phyloP scores from a whole-genome alignment of 30 jellyfish, hydroid and myxozoan genomes.

The Hydra vulgaris region DNA sequence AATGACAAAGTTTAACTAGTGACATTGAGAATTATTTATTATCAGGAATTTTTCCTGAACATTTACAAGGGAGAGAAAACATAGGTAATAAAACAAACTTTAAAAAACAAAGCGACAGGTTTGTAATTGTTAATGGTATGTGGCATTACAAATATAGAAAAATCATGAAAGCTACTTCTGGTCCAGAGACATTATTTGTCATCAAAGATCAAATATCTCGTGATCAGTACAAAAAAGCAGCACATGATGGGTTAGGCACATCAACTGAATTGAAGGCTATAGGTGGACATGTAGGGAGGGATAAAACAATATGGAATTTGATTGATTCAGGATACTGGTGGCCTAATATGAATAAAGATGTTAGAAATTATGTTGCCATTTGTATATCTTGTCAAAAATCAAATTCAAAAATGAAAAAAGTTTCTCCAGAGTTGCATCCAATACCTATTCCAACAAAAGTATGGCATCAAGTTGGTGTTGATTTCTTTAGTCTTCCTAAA shows the following conservation, averaged over 20 bases:
- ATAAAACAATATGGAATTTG: neutral
- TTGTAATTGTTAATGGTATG: too few relatives aligned
- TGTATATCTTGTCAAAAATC: neutral
- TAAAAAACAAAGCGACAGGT: too few relatives aligned
- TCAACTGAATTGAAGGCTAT: neutral
- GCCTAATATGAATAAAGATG: neutral
- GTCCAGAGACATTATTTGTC: neutral
- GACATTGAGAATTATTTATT: too few relatives aligned
- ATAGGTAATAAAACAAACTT: too few relatives aligned
- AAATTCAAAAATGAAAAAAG: neutral
- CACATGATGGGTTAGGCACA: neutral
- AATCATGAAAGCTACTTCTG: too few relatives aligned
- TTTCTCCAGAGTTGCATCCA: neutral
- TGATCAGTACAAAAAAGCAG: neutral
- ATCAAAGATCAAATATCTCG: neutral
- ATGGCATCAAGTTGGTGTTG: neutral
- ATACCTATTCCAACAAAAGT: neutral
- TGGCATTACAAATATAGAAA: too few relatives aligned
- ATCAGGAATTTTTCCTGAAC: too few relatives aligned
- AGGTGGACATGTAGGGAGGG: neutral
- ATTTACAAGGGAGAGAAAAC: too few relatives aligned
- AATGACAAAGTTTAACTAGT: too few relatives aligned
- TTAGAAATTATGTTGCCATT: neutral
- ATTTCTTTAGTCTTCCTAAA: neutral
- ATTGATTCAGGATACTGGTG: neutral